Conservation (phyloP, 2,113 vertebrate genomes). For the Nyctereutes procyonoides region DNA sequence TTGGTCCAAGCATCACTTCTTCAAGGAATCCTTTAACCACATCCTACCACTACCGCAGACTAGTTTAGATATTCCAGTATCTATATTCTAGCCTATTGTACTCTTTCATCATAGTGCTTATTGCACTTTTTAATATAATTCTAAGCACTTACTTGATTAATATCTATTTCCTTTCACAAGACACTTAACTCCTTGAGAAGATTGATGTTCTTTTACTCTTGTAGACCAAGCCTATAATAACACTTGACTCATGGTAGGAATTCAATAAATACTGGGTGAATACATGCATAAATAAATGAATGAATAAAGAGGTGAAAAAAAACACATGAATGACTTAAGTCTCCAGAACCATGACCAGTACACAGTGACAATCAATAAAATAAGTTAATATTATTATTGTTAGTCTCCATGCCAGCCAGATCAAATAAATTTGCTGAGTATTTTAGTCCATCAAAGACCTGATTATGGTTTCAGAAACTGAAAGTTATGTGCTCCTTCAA, state of each 20-base stretch:
- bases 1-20: neutral
- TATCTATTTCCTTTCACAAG: neutral
- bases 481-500: neutral
- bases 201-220: neutral
- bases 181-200: neutral
- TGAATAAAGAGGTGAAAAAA: neutral
- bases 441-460: neutral
- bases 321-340: neutral
- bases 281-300: neutral
- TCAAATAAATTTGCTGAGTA: neutral
- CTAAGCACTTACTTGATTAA: neutral
- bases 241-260: neutral
- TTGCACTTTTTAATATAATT: neutral
- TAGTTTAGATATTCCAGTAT: neutral
- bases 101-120: neutral
- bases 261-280: neutral
- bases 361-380: neutral
- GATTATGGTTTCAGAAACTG: neutral
- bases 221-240: neutral
- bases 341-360: neutral
- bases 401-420: neutral
- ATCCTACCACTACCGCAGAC: neutral
- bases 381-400: neutral
- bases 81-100: neutral
- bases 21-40: conserved; percentile 29